Evolutionary conservation across 2,113 vertebrate species (phyloP), one percentile per base, ranked within the genome.

Genomic region (Myrmophylax atrothorax): DNA sequence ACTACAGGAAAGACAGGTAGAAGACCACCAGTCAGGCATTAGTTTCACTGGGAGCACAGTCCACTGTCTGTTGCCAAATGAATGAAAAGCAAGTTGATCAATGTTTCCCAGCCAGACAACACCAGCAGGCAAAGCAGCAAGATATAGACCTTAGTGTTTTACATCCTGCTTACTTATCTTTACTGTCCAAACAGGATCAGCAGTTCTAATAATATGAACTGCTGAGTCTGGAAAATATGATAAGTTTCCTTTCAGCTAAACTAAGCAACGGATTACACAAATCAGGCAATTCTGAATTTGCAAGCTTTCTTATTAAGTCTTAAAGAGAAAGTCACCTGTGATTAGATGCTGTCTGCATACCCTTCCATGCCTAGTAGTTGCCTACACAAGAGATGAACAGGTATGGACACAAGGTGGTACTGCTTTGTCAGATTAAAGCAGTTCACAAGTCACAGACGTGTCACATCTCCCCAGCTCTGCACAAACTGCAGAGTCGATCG

Each of bases 141-240:
- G 80, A 72, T 49, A 74, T 66, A 94, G 80, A 81, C 28, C 58
- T 49, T 47, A 58, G 53, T 50, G 79, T 84, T 93, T 67, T 69
- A 74, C 82, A 91, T 94, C 87, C 92, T 91, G 92, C 76, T 82
- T 85, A 67, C 64, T 93, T 93, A 94, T 90, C 93, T 92, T 60
- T n/a, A 64, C 88, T 72, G 80, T 90, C 73, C 86, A 93, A 96
- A 96, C 76, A 95, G 90, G 64, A 95, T 95, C 90, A 95, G 89
- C 89, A 95, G 66, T 31, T 18, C 84, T 93, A 94, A 95, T 92
- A 97, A 95, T 87, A 90, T 26, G 62, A 97, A 96, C 81, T 94
- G 97, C 97, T 97, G 97, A 97, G 89, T 94, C 86, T 89, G 69
- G 58, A 87, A 94, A 96, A 40, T 38, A 66, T 4, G 81, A 97